phyloP scores from a whole-genome alignment of 2,888 invertebrate species.

The Galeopsomyia nigrocyanea region DNA sequence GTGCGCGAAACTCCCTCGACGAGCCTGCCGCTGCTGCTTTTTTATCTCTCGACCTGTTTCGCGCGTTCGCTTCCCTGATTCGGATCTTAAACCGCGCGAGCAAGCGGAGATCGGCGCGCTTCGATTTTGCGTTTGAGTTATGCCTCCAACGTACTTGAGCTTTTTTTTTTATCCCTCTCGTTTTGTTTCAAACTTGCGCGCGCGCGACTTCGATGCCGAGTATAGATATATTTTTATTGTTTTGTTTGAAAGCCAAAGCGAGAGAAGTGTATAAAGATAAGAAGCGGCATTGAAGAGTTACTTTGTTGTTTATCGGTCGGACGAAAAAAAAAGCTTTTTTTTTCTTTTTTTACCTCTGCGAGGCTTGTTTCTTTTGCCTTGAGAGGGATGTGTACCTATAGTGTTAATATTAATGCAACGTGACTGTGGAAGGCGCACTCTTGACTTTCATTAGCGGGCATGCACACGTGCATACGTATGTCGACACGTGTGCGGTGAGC shows the following conservation, averaged over 20 bases:
- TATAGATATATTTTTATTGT: too few relatives aligned
- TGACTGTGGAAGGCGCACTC: too few relatives aligned
- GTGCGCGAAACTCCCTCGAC: not conserved
- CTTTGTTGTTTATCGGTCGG: too few relatives aligned
- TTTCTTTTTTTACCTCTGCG: not conserved
- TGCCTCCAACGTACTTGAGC: not conserved
- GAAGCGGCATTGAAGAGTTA: not conserved
- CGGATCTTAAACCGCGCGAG: constrained; percentile 40
- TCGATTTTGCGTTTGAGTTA: constrained; percentile 1
- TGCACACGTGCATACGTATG: too few relatives aligned
- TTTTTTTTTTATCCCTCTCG: not conserved
- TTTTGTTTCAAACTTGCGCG: too few relatives aligned
- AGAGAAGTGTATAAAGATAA: constrained; percentile 2
- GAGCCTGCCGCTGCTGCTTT: not conserved
- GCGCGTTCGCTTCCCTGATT: constrained; percentile 42
- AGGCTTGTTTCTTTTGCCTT: not conserved
- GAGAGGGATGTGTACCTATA: too few relatives aligned
- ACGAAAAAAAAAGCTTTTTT: not conserved
- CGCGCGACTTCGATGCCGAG: constrained; percentile 17
- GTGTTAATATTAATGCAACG: too few relatives aligned
- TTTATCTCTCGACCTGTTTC: constrained; percentile 28
- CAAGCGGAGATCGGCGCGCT: constrained; percentile 2
- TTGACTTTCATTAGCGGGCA: too few relatives aligned
- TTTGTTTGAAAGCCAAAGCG: not conserved
- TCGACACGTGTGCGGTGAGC: too few relatives aligned